phyloP scores from a whole-genome alignment of 2,113 vertebrate species.

The Corydoras sp. region DNA sequence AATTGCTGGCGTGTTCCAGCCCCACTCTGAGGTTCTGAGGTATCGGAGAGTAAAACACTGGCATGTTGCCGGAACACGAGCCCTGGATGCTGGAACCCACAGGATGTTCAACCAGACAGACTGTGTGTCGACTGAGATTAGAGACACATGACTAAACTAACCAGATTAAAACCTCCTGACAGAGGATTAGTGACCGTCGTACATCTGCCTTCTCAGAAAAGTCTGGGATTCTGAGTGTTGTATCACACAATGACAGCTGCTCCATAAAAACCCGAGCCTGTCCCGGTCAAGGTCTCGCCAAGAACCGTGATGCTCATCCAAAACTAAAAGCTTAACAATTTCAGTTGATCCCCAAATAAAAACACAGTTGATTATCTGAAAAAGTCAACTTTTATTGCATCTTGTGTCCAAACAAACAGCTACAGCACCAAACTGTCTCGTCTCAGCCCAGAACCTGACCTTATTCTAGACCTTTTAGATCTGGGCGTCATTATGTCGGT shows the following conservation, averaged over 20 bases:
- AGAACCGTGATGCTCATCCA: too few relatives aligned
- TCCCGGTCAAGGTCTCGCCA: too few relatives aligned
- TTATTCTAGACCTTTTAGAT: slow-evolving; percentile 49
- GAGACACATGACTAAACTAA: slow-evolving; percentile 26
- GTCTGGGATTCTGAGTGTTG: slow-evolving; percentile 17
- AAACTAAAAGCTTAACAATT: not conserved
- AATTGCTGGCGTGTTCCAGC: slow-evolving; percentile 62
- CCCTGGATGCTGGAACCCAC: not conserved
- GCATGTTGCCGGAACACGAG: slow-evolving; percentile 50
- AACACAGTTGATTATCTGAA: slow-evolving; percentile 12
- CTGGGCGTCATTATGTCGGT: slow-evolving; percentile 56
- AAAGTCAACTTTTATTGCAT: too few relatives aligned
- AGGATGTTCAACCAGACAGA: not conserved
- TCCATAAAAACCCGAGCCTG: not conserved
- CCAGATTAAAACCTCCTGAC: slow-evolving; percentile 44
- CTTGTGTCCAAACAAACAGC: slow-evolving; percentile 1
- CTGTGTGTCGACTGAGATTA: slow-evolving; percentile 38
- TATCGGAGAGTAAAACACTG: slow-evolving; percentile 64
- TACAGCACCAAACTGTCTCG: slow-evolving; percentile 32
- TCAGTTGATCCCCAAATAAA: not conserved
- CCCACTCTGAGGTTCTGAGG: slow-evolving; percentile 65
- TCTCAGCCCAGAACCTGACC: slow-evolving; percentile 59
- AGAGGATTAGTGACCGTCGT: slow-evolving; percentile 30
- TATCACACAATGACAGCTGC: not conserved
- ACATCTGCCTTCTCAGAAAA: not conserved